Conservation (phyloP, 2,888 invertebrate species). For the Stenotaenia linearis region DNA sequence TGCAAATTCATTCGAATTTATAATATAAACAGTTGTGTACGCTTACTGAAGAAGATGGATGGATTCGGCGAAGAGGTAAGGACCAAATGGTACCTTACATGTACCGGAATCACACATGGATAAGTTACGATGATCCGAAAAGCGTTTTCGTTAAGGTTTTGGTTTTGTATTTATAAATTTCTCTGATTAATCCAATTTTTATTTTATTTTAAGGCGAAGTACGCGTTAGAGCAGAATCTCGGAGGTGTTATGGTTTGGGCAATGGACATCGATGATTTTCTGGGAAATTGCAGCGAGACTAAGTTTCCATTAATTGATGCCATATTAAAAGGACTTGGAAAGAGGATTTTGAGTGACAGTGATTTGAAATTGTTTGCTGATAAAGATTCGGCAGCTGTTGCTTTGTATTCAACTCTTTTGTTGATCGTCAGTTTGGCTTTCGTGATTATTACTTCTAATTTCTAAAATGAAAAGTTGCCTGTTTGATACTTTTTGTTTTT, state of each 20-base stretch:
- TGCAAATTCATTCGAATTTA: background rate
- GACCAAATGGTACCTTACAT: conserved; percentile 72
- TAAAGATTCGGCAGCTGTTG: too few species aligned
- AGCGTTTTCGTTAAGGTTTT: conserved; percentile 66
- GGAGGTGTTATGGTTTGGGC: background rate
- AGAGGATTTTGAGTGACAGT: too few species aligned
- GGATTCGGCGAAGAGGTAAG: conserved; percentile 58
- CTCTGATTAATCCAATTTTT: background rate
- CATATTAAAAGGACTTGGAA: background rate
- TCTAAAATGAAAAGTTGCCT: too few species aligned
- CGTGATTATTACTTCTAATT: too few species aligned
- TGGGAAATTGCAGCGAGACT: background rate
- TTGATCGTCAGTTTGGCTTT: too few species aligned
- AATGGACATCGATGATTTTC: background rate
- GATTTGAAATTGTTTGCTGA: too few species aligned
- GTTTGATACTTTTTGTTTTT: too few species aligned
- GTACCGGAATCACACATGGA: conserved; percentile 64
- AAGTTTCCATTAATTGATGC: background rate
- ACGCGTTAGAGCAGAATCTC: background rate
- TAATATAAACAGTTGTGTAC: background rate
- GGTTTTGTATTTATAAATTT: background rate
- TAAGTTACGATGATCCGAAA: conserved; percentile 68
- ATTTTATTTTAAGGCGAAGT: background rate
- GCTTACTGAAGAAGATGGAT: conserved; percentile 38
- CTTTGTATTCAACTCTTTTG: too few species aligned